Conservation (phyloP, 2,113 vertebrate species). For the Triplophysa dalaica region DNA sequence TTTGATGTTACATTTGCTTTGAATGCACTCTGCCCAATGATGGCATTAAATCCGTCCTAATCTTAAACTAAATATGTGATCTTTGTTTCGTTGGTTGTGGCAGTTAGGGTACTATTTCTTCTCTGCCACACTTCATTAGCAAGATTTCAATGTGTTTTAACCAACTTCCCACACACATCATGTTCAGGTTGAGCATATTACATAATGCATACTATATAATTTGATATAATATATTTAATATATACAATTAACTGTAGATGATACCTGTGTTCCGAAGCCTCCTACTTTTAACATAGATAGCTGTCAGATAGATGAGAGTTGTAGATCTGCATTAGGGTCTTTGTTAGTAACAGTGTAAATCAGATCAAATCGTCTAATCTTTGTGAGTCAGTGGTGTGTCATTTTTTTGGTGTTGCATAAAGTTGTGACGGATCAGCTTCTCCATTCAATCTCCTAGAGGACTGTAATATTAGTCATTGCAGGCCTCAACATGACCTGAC, state of each 20-base stretch:
- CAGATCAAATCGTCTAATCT: conserved; percentile 5
- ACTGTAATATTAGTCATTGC: conserved; percentile 17
- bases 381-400: conserved; percentile 18
- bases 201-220: conserved; percentile 8
- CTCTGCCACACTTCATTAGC: background rate
- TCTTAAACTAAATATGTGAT: background rate
- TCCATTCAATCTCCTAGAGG: conserved; percentile 4
- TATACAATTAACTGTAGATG: too few species aligned
- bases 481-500: background rate
- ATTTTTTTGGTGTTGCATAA: conserved; percentile 1
- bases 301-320: background rate
- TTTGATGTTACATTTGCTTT: too few species aligned
- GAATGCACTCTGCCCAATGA: too few species aligned
- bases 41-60: too few species aligned
- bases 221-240: too few species aligned
- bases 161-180: conserved; percentile 27
- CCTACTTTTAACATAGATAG: background rate
- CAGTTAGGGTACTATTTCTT: background rate
- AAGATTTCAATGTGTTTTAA: background rate
- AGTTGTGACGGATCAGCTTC: background rate
- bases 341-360: conserved; percentile 13
- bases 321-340: background rate
- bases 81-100: background rate
- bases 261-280: background rate
- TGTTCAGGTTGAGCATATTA: background rate